Percentiles rank a stretch among this genome's conserved stretches.
Conservation (phyloP, 2,797 vertebrate species). For the Schizopygopsis malacanthus region DNA sequence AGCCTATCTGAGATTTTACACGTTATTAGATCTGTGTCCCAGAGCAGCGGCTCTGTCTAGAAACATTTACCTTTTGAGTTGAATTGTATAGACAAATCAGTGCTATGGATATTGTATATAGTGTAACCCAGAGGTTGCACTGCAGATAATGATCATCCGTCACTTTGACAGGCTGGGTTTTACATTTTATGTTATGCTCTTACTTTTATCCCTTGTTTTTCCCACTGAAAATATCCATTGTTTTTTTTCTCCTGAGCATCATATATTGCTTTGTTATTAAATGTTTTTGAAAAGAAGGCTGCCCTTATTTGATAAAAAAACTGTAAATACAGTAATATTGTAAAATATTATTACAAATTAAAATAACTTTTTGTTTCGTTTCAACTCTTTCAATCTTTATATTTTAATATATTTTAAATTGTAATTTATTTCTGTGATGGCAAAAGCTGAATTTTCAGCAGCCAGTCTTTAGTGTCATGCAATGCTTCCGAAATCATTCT, state of each 20-base stretch:
- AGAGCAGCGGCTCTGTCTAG: not conserved
- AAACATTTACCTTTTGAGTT: conserved; percentile 25
- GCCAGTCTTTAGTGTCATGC: not conserved
- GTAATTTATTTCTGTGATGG: not conserved
- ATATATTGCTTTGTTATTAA: not conserved
- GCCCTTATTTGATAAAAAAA: not conserved
- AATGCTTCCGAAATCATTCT: not conserved
- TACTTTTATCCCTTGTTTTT: conserved; percentile 13
- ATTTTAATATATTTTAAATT: not conserved
- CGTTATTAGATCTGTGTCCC: conserved; percentile 34
- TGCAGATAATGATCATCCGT: conserved; percentile 24
- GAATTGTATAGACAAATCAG: conserved; percentile 39
- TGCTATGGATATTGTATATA: conserved; percentile 22
- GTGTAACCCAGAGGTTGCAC: conserved; percentile 6
- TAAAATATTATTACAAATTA: not conserved
- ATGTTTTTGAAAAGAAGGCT: not conserved
- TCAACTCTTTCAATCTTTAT: too few species aligned
- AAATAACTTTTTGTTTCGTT: not conserved
- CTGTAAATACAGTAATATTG: not conserved
- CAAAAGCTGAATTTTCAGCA: not conserved
- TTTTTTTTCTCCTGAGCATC: not conserved
- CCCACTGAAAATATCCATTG: too few species aligned
- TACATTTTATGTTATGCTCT: not conserved
- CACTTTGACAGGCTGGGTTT: not conserved
- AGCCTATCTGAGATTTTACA: conserved; percentile 17